Evolutionary conservation across 2,888 invertebrate genomes (phyloP), one percentile per base, ranked within the genome.

Genomic region (Perithous albicinctus): DNA sequence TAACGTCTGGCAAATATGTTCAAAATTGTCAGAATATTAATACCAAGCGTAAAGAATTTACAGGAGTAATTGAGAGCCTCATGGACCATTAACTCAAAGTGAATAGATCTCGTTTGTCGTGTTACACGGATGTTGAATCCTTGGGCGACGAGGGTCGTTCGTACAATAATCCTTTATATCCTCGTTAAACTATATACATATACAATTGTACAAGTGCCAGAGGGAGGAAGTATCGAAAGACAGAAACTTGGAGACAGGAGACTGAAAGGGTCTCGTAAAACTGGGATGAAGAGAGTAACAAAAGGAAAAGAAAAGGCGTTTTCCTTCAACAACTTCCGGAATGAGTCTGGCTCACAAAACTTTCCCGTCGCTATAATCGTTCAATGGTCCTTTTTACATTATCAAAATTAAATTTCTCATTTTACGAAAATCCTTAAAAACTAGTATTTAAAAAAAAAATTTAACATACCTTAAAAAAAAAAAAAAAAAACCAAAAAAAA

Each of bases 11-110:
- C 54, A 26, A 26, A 61, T 61, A 8, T 35, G 18, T 61, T 35
- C 10, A 20, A 8, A 20, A 6, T 61, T 38, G 15, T 7, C 10
- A 61, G 15, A 38, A 63, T 70, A 54, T 56, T 70, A 29, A 32
- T 70, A 6, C 0, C 2, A 29, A 8, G n/a, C 15, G 67, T 6
- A 35, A 26, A 18, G 26, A 67, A 41, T 56, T 56, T 26, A 15
- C 18, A 38, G 10, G 15, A 32, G 26, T 78, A 29, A 38, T 63
- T 70, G 38, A 48, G n/a, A 69, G 18, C 18, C 46, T 63, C 63
- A 51, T 29, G 63, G 63, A 18, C 69, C 77, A 77, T 77, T 70
- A 63, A 48, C 41, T 69, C 61, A 43, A 41, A 61, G 64, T 10
- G 59, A 59, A 59, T 59, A 15, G 32, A 35, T 32, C 15, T 59